Base-by-base conservation (phyloP, 1,140 invertebrate species). In the Teleopsis dalmanni region DNA sequence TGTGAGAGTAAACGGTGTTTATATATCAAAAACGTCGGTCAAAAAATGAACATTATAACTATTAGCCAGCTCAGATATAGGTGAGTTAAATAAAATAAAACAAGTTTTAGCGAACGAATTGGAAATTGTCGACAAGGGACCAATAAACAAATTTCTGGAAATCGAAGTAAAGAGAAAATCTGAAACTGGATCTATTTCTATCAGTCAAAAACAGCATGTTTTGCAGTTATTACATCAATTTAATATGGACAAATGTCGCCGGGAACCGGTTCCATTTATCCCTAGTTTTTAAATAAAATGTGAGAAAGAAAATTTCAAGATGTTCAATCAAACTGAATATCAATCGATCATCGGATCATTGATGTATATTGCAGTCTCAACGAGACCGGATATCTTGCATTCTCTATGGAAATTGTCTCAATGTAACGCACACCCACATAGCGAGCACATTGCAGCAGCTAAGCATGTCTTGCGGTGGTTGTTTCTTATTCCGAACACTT, bases 101-200 rank as follows among this genome's bases (percentile, higher is more conserved):
- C 3, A 9, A 19, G 14, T 22, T 14, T 41, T 48, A 19, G 21
- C 36, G 31, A 34, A 48, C 10, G 34, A 41, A 51, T 61, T 70
- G 47, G 22, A 62, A 46, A 61, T 70, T 0, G 61, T 54, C 16
- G 50, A 62, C 9, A 27, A 48, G 9, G 57, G 47, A 10, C 21
- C 44, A 44, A 53, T 56, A 21, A 51, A 56, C 21, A 23, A 59
- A 26, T 70, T 47, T 57, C 50, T 72, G 45, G 60, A 62, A 7
- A 60, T 65, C 16, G 52, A 59, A 53, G 60, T 72, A 33, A 45
- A 55, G 14, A 36, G 48, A 54, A 11, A 52, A 14, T 22, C 38
- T 22, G 21, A 42, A 52, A 52, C 38, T 10, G 34, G 38, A 38
- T 13, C 14, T 19, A 48, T 48, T 31, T 9, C 18, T 5, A 34